These are phyloP conservation scores for Mormyrus lacerda DNA, from an alignment of 2,113 vertebrate species.

Conservation along the genomic window DNA sequence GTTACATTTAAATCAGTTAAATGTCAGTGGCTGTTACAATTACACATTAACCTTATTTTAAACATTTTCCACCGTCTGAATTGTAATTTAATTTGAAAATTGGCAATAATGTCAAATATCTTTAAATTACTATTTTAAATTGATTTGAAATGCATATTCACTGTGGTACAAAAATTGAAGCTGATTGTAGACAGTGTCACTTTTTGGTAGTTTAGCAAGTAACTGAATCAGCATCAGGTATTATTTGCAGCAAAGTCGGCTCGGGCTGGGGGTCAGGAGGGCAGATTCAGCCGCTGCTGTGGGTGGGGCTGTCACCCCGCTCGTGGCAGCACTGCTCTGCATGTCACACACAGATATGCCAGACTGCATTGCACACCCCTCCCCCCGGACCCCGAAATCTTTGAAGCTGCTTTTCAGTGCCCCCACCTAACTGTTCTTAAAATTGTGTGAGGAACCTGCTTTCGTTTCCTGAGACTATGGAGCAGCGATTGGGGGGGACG, in stretches of 20 bases:
- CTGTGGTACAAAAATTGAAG: not conserved
- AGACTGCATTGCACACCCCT: not conserved
- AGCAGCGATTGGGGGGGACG: not conserved
- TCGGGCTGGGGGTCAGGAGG: not conserved
- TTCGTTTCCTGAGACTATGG: not conserved
- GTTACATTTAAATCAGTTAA: not conserved
- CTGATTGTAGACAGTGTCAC: not conserved
- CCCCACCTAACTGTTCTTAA: not conserved
- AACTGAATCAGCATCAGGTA: not conserved
- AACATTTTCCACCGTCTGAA: not conserved
- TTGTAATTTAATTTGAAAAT: not conserved
- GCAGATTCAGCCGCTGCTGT: not conserved
- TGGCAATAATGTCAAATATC: not conserved
- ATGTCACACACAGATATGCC: not conserved
- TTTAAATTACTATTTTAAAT: not conserved
- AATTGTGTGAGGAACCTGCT: not conserved
- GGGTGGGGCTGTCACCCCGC: not conserved
- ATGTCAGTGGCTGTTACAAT: not conserved
- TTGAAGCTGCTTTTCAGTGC: not conserved
- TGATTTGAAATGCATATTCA: not conserved
- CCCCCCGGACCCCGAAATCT: no score
- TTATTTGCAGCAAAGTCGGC: not conserved
- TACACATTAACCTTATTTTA: not conserved
- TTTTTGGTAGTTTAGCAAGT: not conserved
- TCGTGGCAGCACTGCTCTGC: not conserved